Conservation (phyloP, 2,888 invertebrate genomes). For the Ecliptopera silaceata region DNA sequence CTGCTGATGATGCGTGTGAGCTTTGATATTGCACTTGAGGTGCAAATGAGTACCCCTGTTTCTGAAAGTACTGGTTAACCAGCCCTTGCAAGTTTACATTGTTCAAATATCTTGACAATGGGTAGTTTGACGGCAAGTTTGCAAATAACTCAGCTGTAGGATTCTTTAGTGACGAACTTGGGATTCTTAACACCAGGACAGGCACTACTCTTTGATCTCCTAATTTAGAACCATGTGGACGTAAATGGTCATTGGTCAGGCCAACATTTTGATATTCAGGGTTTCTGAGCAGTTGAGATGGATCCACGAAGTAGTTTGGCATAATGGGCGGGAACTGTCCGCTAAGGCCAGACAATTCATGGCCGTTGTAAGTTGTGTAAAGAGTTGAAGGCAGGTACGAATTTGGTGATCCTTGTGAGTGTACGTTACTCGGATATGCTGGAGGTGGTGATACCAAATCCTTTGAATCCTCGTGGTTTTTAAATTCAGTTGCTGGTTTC, state of each 20-base stretch:
- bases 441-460: slow-evolving; percentile 53
- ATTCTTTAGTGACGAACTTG: slow-evolving; percentile 80
- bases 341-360: slow-evolving; percentile 70
- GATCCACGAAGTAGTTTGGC: slow-evolving; percentile 75
- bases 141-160: slow-evolving; percentile 80
- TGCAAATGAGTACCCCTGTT: slow-evolving; percentile 67
- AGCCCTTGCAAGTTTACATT: slow-evolving; percentile 81
- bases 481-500: slow-evolving; percentile 58
- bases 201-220: slow-evolving; percentile 76
- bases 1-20: slow-evolving; percentile 42
- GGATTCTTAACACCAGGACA: slow-evolving; percentile 82
- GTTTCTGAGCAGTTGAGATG: slow-evolving; percentile 68
- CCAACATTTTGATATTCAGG: slow-evolving; percentile 79
- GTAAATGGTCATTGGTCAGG: slow-evolving; percentile 73
- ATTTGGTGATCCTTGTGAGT: slow-evolving; percentile 33
- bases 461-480: slow-evolving; percentile 53
- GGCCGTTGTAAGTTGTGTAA: slow-evolving; percentile 76
- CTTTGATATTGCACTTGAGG: slow-evolving; percentile 66
- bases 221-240: slow-evolving; percentile 59
- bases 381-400: slow-evolving; percentile 57
- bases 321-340: slow-evolving; percentile 75
- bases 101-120: slow-evolving; percentile 79
- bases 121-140: slow-evolving; percentile 80
- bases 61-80: slow-evolving; percentile 79
- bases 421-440: slow-evolving; percentile 37